A percentile compares a stretch with the other conserved stretches of the same genome.
phyloP scores from a whole-genome alignment of 2,113 vertebrate genomes.

The Leiothrix lutea region DNA sequence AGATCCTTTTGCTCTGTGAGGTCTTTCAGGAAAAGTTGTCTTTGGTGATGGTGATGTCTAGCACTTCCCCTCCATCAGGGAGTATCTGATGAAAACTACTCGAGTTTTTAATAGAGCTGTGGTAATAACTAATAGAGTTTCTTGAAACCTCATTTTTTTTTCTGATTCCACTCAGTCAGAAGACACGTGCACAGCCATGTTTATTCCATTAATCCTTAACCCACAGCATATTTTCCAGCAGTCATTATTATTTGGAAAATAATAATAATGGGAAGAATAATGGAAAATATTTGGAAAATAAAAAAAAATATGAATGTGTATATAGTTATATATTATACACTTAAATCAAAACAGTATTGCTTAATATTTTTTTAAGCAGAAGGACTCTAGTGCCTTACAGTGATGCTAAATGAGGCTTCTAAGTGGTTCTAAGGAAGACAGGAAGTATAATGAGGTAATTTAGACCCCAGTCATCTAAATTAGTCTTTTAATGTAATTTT shows the following conservation, averaged over 20 bases:
- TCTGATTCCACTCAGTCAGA: background rate
- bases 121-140: background rate
- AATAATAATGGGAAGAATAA: background rate
- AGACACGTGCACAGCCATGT: background rate
- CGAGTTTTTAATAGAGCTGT: background rate
- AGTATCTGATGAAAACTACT: background rate
- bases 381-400: background rate
- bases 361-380: background rate
- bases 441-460: background rate
- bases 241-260: background rate
- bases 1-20: background rate
- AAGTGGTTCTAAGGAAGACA: background rate
- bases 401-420: background rate
- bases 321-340: background rate
- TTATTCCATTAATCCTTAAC: background rate
- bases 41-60: background rate
- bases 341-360: background rate
- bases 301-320: background rate
- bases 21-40: background rate
- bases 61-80: background rate
- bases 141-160: background rate
- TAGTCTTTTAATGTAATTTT: background rate
- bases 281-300: background rate
- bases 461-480: background rate
- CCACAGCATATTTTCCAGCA: background rate